Evolutionary conservation across 2,797 vertebrate genomes (phyloP).

Genomic region (Acrossocheilus fasciatus): DNA sequence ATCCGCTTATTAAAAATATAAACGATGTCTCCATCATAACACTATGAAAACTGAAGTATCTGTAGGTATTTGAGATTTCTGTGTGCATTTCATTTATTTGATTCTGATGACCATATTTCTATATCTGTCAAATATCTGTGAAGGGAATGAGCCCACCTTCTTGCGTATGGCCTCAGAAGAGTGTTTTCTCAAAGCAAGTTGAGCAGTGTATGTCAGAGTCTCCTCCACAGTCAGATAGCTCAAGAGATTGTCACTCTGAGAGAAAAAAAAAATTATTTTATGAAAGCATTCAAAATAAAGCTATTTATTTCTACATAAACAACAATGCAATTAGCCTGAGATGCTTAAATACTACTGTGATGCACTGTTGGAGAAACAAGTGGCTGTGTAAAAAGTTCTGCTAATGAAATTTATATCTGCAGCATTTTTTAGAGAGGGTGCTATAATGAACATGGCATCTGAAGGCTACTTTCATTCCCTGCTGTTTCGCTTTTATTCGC

Average conservation of each 20-base stretch:
- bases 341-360: background rate
- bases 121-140: background rate
- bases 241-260: conserved; percentile 89
- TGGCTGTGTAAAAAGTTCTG: background rate
- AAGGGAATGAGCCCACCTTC: conserved; percentile 78
- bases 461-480: background rate
- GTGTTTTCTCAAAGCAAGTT: conserved; percentile 82
- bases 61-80: conserved; percentile 5
- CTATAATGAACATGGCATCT: background rate
- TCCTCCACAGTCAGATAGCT: conserved; percentile 92
- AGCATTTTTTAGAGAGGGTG: background rate
- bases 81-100: background rate
- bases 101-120: background rate
- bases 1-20: background rate
- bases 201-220: conserved; percentile 89
- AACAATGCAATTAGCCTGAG: background rate
- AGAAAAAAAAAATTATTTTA: background rate
- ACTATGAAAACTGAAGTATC: background rate
- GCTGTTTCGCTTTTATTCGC: background rate
- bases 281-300: background rate
- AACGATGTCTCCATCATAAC: background rate
- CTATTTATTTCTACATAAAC: background rate
- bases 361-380: background rate
- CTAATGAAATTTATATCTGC: background rate
- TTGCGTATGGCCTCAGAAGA: conserved; percentile 79